Percentiles rank a stretch among this genome's conserved stretches.
These are phyloP conservation scores for Branchellion lobata DNA, from an alignment of 2,888 invertebrate genomes.

Conservation along the genomic window DNA sequence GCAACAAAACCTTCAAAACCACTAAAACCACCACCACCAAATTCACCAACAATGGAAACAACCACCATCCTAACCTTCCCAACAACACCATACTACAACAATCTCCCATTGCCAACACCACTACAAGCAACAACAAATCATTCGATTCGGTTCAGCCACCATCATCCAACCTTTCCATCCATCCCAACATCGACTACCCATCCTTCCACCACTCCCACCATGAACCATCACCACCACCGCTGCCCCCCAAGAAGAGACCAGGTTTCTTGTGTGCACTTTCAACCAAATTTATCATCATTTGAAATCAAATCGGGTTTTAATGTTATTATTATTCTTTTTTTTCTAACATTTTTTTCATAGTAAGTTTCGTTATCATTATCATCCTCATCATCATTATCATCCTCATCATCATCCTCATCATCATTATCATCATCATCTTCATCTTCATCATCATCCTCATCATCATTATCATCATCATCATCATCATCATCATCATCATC, in stretches of 20 bases:
- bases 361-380: too few species aligned
- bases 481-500: slow-evolving; percentile 19
- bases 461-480: slow-evolving; percentile 16
- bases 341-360: too few species aligned
- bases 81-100: too few species aligned
- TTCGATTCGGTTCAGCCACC: neutral
- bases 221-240: slow-evolving; percentile 27
- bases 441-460: neutral
- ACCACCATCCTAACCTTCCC: too few species aligned
- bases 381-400: too few species aligned
- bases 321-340: too few species aligned
- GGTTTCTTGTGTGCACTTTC: neutral
- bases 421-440: too few species aligned
- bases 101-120: too few species aligned
- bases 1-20: slow-evolving; percentile 43
- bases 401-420: too few species aligned
- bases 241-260: slow-evolving; percentile 38
- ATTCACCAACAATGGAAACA: neutral
- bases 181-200: neutral
- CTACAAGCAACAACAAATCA: neutral
- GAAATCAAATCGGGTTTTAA: too few species aligned
- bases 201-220: neutral
- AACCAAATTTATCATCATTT: too few species aligned
- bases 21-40: slow-evolving; percentile 28
- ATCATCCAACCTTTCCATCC: neutral